Evolutionary conservation across 1,140 invertebrate genomes (phyloP).

Genomic region (Dendroctonus valens): DNA sequence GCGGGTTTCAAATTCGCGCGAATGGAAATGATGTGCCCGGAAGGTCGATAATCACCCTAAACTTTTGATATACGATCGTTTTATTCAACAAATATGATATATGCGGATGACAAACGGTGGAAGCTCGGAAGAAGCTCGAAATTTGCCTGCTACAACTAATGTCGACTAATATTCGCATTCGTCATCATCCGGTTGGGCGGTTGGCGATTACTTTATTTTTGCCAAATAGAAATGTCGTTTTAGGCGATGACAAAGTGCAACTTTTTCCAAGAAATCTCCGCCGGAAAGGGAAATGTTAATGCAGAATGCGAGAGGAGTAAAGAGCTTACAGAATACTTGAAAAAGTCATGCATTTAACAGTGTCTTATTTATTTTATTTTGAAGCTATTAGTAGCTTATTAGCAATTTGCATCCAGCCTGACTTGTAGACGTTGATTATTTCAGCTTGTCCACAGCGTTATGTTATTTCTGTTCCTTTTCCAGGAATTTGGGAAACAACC

Average conservation of each 20-base stretch:
- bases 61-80: conserved; percentile 21
- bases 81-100: conserved; percentile 28
- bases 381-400: too few relatives aligned
- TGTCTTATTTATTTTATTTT: too few relatives aligned
- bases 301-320: too few relatives aligned
- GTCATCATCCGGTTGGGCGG: conserved; percentile 4
- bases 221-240: neutral
- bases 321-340: too few relatives aligned
- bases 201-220: neutral
- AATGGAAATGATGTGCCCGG: conserved; percentile 21
- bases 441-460: neutral
- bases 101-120: conserved; percentile 22
- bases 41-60: conserved; percentile 29
- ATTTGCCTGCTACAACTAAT: conserved; percentile 21
- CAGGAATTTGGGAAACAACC: conserved; percentile 70
- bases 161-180: conserved; percentile 25
- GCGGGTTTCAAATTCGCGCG: conserved; percentile 10
- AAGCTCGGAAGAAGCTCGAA: conserved; percentile 9
- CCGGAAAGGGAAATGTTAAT: too few relatives aligned
- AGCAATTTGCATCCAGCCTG: too few relatives aligned
- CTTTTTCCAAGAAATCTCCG: too few relatives aligned
- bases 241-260: too few relatives aligned
- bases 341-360: too few relatives aligned
- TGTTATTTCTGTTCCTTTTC: conserved; percentile 44
- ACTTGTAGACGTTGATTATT: neutral